A percentile compares a stretch with the other conserved stretches of the same genome.
Conservation (phyloP, 2,113 vertebrate species). For the Egretta garzetta region DNA sequence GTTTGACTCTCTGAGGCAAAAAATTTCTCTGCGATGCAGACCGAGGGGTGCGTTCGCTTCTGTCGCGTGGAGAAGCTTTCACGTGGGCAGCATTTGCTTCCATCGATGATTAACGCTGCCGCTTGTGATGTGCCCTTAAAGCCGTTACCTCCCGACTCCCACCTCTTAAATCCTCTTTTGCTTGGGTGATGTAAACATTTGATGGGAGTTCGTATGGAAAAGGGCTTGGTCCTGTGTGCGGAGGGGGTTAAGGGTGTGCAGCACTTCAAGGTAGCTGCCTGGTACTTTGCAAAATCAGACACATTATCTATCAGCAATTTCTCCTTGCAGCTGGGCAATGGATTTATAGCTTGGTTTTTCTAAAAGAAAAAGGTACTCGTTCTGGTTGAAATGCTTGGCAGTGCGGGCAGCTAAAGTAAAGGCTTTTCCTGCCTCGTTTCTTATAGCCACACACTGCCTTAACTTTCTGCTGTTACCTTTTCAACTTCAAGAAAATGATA, state of each 20-base stretch:
- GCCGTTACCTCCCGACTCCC: background rate
- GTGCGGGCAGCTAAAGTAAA: background rate
- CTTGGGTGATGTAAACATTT: background rate
- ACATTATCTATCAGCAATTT: constrained; percentile 19
- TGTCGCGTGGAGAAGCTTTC: background rate
- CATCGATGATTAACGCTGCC: background rate
- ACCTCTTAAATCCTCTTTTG: background rate
- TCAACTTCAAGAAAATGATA: background rate
- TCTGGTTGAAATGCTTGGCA: constrained; percentile 18
- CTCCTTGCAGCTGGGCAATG: constrained; percentile 21
- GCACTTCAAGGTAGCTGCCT: background rate
- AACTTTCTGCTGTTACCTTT: constrained; percentile 20
- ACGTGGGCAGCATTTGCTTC: background rate
- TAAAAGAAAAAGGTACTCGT: constrained; percentile 21
- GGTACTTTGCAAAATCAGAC: background rate
- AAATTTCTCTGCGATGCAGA: background rate
- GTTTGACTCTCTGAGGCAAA: background rate
- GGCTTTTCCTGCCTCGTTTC: background rate
- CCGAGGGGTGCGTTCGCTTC: background rate
- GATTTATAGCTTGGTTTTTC: constrained; percentile 40
- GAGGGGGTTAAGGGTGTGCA: background rate
- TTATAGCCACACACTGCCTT: background rate
- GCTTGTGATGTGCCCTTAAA: constrained; percentile 5
- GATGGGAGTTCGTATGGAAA: background rate
- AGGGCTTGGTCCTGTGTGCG: background rate